A percentile compares a stretch with the other conserved stretches of the same genome.
These are phyloP conservation scores for Echiichthys vipera DNA, from an alignment of 2,797 vertebrate genomes.

Conservation along the genomic window DNA sequence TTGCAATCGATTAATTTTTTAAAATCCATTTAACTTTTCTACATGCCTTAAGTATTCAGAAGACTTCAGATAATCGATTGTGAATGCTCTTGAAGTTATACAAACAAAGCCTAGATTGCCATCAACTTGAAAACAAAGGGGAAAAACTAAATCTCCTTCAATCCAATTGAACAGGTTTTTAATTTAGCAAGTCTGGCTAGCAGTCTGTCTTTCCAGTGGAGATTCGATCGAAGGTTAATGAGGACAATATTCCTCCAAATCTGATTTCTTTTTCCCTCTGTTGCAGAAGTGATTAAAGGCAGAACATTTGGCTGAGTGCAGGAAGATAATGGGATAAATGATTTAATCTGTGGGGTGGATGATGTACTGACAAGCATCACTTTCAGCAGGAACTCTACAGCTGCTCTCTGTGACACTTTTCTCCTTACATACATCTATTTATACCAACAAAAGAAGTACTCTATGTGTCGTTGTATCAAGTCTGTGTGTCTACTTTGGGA, in stretches of 20 bases:
- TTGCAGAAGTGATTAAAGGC: conserved; percentile 7
- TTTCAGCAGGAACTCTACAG: conserved; percentile 25
- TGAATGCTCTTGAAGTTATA: conserved; percentile 20
- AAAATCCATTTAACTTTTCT: conserved; percentile 8
- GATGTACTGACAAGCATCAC: conserved; percentile 20
- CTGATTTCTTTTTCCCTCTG: conserved; percentile 26
- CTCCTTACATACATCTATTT: not conserved
- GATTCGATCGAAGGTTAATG: conserved; percentile 59
- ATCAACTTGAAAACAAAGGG: conserved; percentile 31
- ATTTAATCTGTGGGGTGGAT: conserved; percentile 47
- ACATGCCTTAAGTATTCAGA: not conserved
- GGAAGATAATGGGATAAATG: conserved; percentile 49
- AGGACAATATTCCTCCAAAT: conserved; percentile 45
- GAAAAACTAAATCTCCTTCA: conserved; percentile 1
- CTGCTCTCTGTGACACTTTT: conserved; percentile 30
- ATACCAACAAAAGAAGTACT: not conserved
- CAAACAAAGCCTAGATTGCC: not conserved
- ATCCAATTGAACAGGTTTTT: conserved; percentile 29
- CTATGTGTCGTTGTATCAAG: not conserved
- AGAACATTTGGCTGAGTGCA: conserved; percentile 17
- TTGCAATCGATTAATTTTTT: not conserved
- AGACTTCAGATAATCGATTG: conserved; percentile 29
- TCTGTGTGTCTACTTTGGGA: not conserved
- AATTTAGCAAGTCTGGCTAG: conserved; percentile 21
- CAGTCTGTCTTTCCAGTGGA: conserved; percentile 33